Evolutionary conservation across 2,797 vertebrate species (phyloP), one percentile per base, ranked within the genome.

Genomic region (Babyrousa celebensis): DNA sequence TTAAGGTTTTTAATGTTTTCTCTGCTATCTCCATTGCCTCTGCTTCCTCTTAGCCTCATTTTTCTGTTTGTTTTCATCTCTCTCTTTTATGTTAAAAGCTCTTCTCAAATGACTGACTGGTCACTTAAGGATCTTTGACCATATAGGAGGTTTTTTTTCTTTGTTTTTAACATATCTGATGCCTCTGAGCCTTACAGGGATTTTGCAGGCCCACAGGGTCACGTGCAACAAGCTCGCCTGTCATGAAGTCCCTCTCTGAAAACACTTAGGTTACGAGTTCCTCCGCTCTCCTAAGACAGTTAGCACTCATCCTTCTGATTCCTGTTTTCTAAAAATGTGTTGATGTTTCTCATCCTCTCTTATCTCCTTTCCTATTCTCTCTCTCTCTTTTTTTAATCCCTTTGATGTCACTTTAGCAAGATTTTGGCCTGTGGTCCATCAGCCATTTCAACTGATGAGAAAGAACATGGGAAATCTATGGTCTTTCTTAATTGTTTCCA

Each of bases 51-150:
- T 67, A 63, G 71, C 43, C 20, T 95, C 8, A 43, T 85, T 88
- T 87, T 92, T 60, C 21, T 48, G 27, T 78, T 70, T 85, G 40
- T 82, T 96, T 97, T 63, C 85, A 43, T 32, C 71, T 67, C 60
- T 80, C 25, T 71, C 8, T 71, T 79, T 89, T 82, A 20, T 25
- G 18, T 68, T 78, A 36, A 14, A 89, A 36, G 36, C 63, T 92
- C 52, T 83, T 70, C 77, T 90, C 56, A 72, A 70, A 32, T 63
- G 65, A 52, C 48, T 63, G 65, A 52, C 48, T 54, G 63, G 54
- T 82, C 20, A 54, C 48, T 20, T 85, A 80, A 48, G 36, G 20
- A 77, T 79, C 6, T 52, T 58, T 94, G 58, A 12, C n/a, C 25
- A 25, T 6, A 75, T 58, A 5, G 8, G 4, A 4, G 27, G 32